Base-by-base conservation (phyloP, 2,888 invertebrate species). In the Biston betularia region DNA sequence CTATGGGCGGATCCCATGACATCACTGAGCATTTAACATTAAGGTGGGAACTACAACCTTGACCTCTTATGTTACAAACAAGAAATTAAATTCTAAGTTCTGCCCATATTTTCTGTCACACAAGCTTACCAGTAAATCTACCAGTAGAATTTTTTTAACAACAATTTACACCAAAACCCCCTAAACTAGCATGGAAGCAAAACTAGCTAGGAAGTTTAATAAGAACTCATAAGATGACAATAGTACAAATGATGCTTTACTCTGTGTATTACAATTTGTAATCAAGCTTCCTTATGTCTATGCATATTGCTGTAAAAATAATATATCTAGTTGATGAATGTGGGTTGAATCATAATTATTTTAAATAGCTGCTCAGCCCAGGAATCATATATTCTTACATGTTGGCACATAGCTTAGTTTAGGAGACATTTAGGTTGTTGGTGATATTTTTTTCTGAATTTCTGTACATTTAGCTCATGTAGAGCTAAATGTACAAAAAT, bases 1-100 rank as follows among this genome's bases (percentile, higher is more conserved):
- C 24, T 24, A 24, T 38, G 9, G 38, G 38, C 38, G 74, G 63
- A 64, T 69, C 68, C 60, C 45, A 54, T 72, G 72, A 70, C 70
- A 72, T 74, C 70, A 72, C 50, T 44, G 11, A 24, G 11, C 48
- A 46, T 52, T 54, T 46, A 44, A 46, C 33, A 34, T 42, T 38
- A 60, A 58, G 69, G 66, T 57, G 65, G 67, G 49, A 63, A 56
- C 10, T 14, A 35, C 24, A 63, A 24, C 72, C 69, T 66, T 70
- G 70, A 68, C 56, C 63, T 35, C 11, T 33, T 14, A 11, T n/a
- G 10, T 33, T 12, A 48, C 63, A 68, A 71, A 69, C 57, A 68
- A 65, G n/a, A 6, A 45, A 14, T n/a, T 6, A 14, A 45, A 4
- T 42, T 6, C 10, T 3, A 42, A 42, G n/a, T n/a, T n/a, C n/a